Conservation (phyloP, 2,113 vertebrate species). For the Chitala chitala region DNA sequence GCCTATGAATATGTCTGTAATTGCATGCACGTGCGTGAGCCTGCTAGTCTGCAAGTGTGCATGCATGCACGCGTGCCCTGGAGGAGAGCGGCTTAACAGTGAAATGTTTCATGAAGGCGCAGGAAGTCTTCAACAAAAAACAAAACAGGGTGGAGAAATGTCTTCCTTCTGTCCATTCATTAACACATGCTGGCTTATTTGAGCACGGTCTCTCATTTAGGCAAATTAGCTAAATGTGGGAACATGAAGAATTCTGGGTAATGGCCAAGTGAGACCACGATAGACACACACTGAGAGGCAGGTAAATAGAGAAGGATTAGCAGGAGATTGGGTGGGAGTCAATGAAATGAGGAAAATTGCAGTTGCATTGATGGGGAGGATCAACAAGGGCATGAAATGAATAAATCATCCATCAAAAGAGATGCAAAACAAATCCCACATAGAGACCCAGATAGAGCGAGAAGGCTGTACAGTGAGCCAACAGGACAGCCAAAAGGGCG, state of each 20-base stretch:
- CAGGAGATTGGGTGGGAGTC: not conserved
- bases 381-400: not conserved
- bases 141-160: no score
- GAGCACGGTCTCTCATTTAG: not conserved
- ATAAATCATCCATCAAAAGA: slow-evolving; percentile 13
- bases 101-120: no score
- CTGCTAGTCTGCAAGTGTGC: not conserved
- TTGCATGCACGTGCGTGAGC: no score
- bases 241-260: not conserved
- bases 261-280: not conserved
- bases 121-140: no score
- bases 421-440: not conserved
- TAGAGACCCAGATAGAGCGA: no score
- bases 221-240: not conserved
- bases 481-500: no score
- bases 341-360: slow-evolving; percentile 12
- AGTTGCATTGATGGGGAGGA: not conserved
- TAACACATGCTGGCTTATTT: not conserved
- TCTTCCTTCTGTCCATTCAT: no score
- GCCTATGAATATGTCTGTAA: not conserved
- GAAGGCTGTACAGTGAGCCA: no score
- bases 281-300: not conserved
- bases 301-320: not conserved
- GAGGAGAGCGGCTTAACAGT: no score
- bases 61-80: not conserved